Conservation (phyloP, 2,888 invertebrate genomes). For the Nycteola revayana region DNA sequence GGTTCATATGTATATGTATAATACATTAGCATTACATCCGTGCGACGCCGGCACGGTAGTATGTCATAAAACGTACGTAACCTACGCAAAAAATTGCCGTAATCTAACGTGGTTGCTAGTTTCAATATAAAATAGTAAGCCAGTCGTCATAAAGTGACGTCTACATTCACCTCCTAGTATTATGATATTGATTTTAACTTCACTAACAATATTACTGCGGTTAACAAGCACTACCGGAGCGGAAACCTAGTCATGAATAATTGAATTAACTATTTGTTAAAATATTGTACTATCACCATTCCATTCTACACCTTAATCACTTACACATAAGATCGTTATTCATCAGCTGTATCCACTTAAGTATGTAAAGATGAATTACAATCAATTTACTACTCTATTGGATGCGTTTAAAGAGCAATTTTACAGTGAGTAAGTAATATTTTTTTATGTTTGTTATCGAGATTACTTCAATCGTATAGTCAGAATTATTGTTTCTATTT, state of each 20-base stretch:
- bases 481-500: constrained; percentile 5
- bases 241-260: constrained; percentile 26
- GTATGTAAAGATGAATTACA: neutral
- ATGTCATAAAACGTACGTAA: no score
- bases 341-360: no score
- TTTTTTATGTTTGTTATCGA: constrained; percentile 4
- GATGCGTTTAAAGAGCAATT: constrained; percentile 1
- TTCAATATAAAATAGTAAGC: no score
- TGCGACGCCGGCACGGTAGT: no score
- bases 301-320: constrained; percentile 13
- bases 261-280: constrained; percentile 25
- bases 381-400: constrained; percentile 7
- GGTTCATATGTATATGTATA: no score
- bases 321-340: neutral
- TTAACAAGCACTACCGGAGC: constrained; percentile 12
- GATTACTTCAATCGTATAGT: constrained; percentile 12
- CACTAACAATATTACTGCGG: constrained; percentile 9
- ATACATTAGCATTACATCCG: no score
- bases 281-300: neutral
- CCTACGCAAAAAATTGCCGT: no score
- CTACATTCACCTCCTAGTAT: no score
- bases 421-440: neutral
- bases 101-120: no score
- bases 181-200: constrained; percentile 24
- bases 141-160: no score